Conservation (phyloP, 1,140 invertebrate species). For the Orius laevigatus region DNA sequence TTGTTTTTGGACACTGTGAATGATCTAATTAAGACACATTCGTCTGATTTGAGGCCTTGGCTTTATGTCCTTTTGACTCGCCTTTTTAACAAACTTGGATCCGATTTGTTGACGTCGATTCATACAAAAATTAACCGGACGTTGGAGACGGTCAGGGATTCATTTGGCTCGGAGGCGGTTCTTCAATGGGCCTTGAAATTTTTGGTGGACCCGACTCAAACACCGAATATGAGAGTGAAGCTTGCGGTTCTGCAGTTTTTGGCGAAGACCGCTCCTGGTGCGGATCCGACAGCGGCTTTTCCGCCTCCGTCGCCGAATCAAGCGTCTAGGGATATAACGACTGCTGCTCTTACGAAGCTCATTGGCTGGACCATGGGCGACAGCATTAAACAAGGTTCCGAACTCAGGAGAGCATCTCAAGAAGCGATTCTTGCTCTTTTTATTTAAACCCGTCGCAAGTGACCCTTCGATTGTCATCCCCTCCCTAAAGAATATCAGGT, state of each 20-base stretch:
- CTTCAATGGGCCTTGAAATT: constrained; percentile 35
- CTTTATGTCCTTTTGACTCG: constrained; percentile 67
- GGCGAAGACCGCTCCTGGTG: constrained; percentile 44
- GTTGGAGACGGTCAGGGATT: constrained; percentile 59
- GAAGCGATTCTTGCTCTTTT: constrained; percentile 70
- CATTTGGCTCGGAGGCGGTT: constrained; percentile 13
- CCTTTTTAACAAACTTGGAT: constrained; percentile 72
- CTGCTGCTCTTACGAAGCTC: constrained; percentile 47
- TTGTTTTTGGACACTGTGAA: constrained; percentile 82
- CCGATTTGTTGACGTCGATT: constrained; percentile 76
- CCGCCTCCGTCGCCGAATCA: constrained; percentile 23
- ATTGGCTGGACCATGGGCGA: constrained; percentile 28
- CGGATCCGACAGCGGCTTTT: constrained; percentile 28
- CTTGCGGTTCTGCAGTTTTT: constrained; percentile 57
- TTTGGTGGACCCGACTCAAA: constrained; percentile 76
- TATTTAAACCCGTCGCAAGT: constrained; percentile 74
- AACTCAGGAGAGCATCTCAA: constrained; percentile 62
- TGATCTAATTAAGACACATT: constrained; percentile 73
- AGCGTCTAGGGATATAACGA: constrained; percentile 29
- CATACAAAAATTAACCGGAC: constrained; percentile 68
- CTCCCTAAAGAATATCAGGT: constrained; percentile 65
- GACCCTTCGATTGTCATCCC: constrained; percentile 61
- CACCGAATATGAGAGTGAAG: constrained; percentile 73
- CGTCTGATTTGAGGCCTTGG: constrained; percentile 76
- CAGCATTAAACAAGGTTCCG: constrained; percentile 46